Percentiles rank a stretch among this genome's conserved stretches.
Evolutionary conservation across 2,113 vertebrate genomes (phyloP).

Genomic region (Otus sunia): DNA sequence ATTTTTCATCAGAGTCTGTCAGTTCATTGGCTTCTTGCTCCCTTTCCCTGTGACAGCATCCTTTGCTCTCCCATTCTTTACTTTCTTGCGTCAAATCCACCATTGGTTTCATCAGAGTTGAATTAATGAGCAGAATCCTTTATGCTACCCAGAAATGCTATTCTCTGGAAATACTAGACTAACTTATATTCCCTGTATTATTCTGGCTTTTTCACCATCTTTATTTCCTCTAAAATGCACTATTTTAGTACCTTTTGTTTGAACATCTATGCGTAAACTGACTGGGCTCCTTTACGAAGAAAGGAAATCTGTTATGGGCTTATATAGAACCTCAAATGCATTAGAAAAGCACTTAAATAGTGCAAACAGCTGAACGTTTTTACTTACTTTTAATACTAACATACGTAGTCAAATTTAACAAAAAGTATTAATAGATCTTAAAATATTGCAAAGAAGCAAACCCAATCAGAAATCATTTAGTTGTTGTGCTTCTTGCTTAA

Average conservation of each 20-base stretch:
- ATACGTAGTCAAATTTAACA: neutral
- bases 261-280: neutral
- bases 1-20: neutral
- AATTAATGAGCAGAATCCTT: neutral
- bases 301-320: neutral
- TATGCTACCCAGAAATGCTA: neutral
- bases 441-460: neutral
- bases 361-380: neutral
- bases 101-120: neutral
- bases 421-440: neutral
- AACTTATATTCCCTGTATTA: neutral
- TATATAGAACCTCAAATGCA: neutral
- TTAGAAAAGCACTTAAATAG: neutral
- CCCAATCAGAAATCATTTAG: neutral
- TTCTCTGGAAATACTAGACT: neutral
- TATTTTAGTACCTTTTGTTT: neutral
- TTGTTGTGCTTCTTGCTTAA: neutral
- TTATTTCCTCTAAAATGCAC: neutral
- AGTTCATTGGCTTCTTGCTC: neutral
- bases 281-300: neutral
- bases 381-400: neutral
- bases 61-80: neutral
- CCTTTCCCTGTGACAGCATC: neutral
- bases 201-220: neutral
- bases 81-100: neutral